A percentile compares a stretch with the other conserved stretches of the same genome.
These are phyloP conservation scores for Oscheius sp. DNA, from an alignment of 2,888 invertebrate species.

Conservation along the genomic window DNA sequence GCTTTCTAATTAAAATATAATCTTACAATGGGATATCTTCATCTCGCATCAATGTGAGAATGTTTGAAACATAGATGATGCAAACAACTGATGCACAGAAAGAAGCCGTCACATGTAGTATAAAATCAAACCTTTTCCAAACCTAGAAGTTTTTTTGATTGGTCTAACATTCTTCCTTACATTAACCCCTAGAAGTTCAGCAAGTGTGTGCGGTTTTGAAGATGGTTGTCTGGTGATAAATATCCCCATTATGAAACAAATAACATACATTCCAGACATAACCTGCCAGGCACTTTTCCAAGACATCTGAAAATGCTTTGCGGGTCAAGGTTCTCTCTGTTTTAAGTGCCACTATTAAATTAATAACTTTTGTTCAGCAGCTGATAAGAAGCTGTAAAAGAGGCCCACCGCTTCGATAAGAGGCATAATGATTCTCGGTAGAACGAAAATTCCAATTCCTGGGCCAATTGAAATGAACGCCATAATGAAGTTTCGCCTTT, in stretches of 20 bases:
- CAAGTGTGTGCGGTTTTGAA: conserved; percentile 29
- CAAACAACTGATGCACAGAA: conserved; percentile 45
- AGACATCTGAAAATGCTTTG: conserved; percentile 25
- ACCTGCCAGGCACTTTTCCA: conserved; percentile 45
- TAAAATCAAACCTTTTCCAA: conserved; percentile 45
- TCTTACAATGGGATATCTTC: conserved; percentile 44
- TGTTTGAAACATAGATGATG: conserved; percentile 52
- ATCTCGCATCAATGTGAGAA: conserved; percentile 41
- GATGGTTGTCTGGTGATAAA: conserved; percentile 44
- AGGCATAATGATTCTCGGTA: conserved; percentile 44
- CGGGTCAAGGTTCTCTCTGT: conserved; percentile 3
- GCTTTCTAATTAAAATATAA: not conserved
- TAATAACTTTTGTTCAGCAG: conserved; percentile 10
- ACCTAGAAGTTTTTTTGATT: conserved; percentile 46
- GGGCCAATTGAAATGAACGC: conserved; percentile 53
- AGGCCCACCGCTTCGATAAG: conserved; percentile 40
- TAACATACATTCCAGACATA: conserved; percentile 37
- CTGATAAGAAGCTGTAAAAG: conserved; percentile 12
- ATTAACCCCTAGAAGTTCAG: conserved; percentile 32
- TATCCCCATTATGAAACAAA: conserved; percentile 41
- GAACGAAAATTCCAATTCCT: conserved; percentile 49
- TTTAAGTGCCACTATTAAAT: conserved; percentile 14
- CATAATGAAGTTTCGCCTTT: conserved; percentile 39
- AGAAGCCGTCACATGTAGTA: conserved; percentile 40
- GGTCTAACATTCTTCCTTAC: too few species aligned